Evolutionary conservation across 2,888 invertebrate genomes (phyloP).

Genomic region (Panopea generosa): DNA sequence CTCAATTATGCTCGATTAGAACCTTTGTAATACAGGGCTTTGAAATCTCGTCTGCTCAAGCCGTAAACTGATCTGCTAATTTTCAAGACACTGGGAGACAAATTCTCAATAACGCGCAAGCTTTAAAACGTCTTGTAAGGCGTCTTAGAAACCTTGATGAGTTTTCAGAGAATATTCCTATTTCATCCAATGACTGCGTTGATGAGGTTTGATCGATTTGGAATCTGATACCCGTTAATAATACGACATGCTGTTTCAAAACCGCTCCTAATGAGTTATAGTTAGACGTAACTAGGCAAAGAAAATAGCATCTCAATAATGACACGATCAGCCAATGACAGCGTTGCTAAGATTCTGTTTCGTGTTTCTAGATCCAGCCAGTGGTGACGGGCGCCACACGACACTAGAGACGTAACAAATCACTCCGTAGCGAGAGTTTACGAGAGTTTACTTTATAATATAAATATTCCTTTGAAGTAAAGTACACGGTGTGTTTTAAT

Average conservation of each 20-base stretch:
- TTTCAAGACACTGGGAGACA: slow-evolving; percentile 1
- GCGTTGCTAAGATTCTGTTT: slow-evolving; percentile 51
- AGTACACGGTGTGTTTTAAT: slow-evolving; percentile 53
- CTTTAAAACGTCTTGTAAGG: slow-evolving; percentile 1
- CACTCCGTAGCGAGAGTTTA: slow-evolving; percentile 53
- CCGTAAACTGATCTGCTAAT: slow-evolving; percentile 45
- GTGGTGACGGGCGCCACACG: slow-evolving; percentile 65
- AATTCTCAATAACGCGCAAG: not conserved
- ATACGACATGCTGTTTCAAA: slow-evolving; percentile 2
- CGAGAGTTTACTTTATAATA: slow-evolving; percentile 60
- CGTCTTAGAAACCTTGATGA: slow-evolving; percentile 27
- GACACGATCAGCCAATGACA: slow-evolving; percentile 37
- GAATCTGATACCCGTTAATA: slow-evolving; percentile 18
- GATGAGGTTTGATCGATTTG: slow-evolving; percentile 26
- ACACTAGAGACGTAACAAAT: slow-evolving; percentile 52
- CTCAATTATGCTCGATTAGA: slow-evolving; percentile 43
- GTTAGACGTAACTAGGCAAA: no score
- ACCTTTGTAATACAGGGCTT: slow-evolving; percentile 17
- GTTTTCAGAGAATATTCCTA: slow-evolving; percentile 29
- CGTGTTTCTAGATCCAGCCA: slow-evolving; percentile 28
- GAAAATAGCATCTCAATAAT: no score
- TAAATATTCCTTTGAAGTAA: slow-evolving; percentile 60
- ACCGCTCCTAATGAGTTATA: not conserved
- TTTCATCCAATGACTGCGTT: slow-evolving; percentile 24
- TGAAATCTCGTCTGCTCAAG: slow-evolving; percentile 21